Base-by-base conservation (phyloP, 2,888 invertebrate genomes). In the Ellobium chinense region DNA sequence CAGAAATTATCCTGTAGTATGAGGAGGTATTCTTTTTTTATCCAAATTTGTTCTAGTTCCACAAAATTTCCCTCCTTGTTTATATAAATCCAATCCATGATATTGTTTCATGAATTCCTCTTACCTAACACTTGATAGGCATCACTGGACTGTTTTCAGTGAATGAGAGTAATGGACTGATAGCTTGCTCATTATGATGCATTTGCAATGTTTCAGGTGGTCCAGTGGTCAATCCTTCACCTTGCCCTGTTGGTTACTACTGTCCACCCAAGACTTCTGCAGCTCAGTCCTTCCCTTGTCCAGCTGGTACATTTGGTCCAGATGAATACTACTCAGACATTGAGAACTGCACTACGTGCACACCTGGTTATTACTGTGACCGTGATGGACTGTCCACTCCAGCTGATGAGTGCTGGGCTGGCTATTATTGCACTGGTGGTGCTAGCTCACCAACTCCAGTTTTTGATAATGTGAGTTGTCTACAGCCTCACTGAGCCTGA, bases 241-340 rank as follows among this genome's bases (percentile, higher is more conserved):
- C 89, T 24, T 92, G 92, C 83, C 91, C 91, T 21, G 74, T 80
- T 1, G 92, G 92, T 1, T 87, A 90, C 80, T 92, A 89, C 87
- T 92, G 92, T 82, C 89, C 89, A 2, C 85, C 83, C n/a, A 89
- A 89, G n/a, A 91, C 91, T 5, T 86, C 83, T 7, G 82, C 88
- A 4, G 86, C 86, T 56, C 85, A 87, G 34, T 84, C 89, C 7
- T 86, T 85, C 85, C 91, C 91, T 3, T 92, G 92, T 81, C 90
- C 91, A 0, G 82, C 87, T 0, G 91, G 92, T 27, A 91, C 90
- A 1, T 92, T 85, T 75, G 89, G 88, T 34, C 88, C 91, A 5
- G 83, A 84, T 24, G 77, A 85, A 27, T 88, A 88, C 81, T 87
- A 87, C 82, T 78, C 75, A 2, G 77, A 63, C 9, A 56, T 82